Evolutionary conservation across 2,797 vertebrate genomes (phyloP).

Genomic region (Paguma larvata): DNA sequence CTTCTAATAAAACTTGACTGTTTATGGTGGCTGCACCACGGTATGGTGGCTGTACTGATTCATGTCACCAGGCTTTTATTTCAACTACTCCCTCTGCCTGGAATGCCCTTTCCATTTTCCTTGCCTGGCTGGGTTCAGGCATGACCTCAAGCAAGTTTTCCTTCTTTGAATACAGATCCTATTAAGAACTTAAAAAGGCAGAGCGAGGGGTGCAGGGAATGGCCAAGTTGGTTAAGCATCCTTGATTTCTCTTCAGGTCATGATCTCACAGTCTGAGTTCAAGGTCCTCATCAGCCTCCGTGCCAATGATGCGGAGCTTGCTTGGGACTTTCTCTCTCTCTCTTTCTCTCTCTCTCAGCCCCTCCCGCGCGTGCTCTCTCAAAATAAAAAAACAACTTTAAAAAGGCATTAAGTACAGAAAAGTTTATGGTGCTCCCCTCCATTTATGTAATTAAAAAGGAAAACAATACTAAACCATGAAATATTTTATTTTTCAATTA

Average conservation of each 20-base stretch:
- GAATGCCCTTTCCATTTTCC: neutral
- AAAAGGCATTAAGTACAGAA: neutral
- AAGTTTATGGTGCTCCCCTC: no score
- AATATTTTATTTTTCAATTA: neutral
- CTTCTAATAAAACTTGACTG: neutral
- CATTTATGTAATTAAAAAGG: neutral
- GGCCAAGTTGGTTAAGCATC: no score
- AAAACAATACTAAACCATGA: neutral
- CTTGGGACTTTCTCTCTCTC: no score
- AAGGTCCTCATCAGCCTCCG: no score
- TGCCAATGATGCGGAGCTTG: no score
- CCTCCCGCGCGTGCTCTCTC: no score
- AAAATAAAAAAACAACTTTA: neutral
- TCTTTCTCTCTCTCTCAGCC: no score
- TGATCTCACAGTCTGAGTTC: no score
- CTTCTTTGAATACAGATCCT: neutral
- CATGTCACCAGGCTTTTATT: neutral
- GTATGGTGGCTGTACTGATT: neutral
- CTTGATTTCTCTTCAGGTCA: no score
- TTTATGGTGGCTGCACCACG: neutral
- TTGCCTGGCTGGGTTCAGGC: neutral
- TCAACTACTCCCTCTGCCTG: neutral
- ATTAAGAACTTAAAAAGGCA: neutral
- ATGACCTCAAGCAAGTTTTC: conserved; percentile 1
- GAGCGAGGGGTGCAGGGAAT: no score